Base-by-base conservation (phyloP, 1,140 invertebrate genomes). In the Eriocheir sinensis region DNA sequence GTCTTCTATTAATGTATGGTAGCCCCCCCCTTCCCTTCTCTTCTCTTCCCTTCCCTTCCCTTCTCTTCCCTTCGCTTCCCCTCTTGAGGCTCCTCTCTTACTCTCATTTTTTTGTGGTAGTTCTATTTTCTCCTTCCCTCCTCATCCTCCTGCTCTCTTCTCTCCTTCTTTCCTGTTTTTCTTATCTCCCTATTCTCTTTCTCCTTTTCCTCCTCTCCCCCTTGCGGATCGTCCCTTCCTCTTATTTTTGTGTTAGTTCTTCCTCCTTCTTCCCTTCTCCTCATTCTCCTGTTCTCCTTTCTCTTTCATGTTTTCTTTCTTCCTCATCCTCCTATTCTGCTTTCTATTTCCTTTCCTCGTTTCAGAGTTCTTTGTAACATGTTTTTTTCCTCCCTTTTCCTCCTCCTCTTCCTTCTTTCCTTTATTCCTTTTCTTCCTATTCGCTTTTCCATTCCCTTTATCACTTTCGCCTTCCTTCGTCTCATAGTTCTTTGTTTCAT, bases 1-100 rank as follows among this genome's bases (percentile, higher is more conserved):
- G 88, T 30, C 21, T 89, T 83, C 44, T 34, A 89, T 89, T 89
- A 89, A 89, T 53, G 21, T 89, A 89, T 48, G 88, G 88, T 30
- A 12, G 12, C 27, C 88, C 48, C 88, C 12, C 60, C n/a, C 60
- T 21, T 72, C 60, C 21, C 27, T n/a, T n/a, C 27, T 72, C 60
- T 21, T 21, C 60, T 72, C 21, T 72, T 12, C n/a, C 60, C 21
- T n/a, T n/a, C n/a, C n/a, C 60, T 8, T 72, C n/a, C 60, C 60
- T n/a, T 72, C 60, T n/a, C 53, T 72, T 21, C 60, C 27, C 21
- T 21, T n/a, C 6, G 27, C 60, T 72, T 72, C 60, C 27, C 2
- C 8, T 21, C 4, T 72, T 21, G 12, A 17, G 48, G 21, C 12
- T 53, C 48, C 21, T 53, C 48, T 21, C 48, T 72, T 72, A 21